Percentiles rank a stretch among this genome's conserved stretches.
These are phyloP conservation scores for Hydraecia micacea DNA, from an alignment of 2,888 invertebrate genomes.

Conservation along the genomic window DNA sequence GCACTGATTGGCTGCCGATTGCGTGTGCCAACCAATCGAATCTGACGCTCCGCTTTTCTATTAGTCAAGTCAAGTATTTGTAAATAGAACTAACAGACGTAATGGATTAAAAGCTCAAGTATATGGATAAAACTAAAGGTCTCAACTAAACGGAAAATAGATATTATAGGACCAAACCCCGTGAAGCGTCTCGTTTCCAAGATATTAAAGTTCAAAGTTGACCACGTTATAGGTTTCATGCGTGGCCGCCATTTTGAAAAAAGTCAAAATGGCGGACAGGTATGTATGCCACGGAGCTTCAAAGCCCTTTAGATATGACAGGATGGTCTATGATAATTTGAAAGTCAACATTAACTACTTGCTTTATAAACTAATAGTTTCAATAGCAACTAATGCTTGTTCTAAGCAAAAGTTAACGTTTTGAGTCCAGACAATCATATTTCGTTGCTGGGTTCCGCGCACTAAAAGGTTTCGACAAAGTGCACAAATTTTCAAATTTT, in stretches of 20 bases:
- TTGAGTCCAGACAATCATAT: neutral
- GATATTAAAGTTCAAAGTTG: neutral
- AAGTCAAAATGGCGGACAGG: too few species aligned
- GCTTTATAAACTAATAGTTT: neutral
- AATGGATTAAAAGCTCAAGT: conserved; percentile 1
- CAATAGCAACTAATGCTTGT: neutral
- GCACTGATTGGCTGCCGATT: conserved; percentile 53
- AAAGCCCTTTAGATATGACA: neutral
- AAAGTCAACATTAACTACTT: neutral
- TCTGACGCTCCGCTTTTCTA: conserved; percentile 31
- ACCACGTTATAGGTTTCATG: too few species aligned
- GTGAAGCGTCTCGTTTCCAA: neutral
- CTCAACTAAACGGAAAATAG: neutral
- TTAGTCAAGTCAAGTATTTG: conserved; percentile 51
- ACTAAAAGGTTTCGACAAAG: too few species aligned
- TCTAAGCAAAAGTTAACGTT: neutral
- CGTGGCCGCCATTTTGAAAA: too few species aligned
- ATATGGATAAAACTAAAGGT: neutral
- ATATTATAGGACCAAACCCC: neutral
- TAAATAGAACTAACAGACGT: conserved; percentile 29
- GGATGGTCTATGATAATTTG: neutral
- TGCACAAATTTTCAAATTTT: too few species aligned
- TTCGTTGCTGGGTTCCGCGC: neutral
- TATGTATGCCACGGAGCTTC: too few species aligned
- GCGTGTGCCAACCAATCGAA: conserved; percentile 50